These are phyloP conservation scores for Eucriotettix oculatus DNA, from an alignment of 2,888 invertebrate species.

Conservation along the genomic window DNA sequence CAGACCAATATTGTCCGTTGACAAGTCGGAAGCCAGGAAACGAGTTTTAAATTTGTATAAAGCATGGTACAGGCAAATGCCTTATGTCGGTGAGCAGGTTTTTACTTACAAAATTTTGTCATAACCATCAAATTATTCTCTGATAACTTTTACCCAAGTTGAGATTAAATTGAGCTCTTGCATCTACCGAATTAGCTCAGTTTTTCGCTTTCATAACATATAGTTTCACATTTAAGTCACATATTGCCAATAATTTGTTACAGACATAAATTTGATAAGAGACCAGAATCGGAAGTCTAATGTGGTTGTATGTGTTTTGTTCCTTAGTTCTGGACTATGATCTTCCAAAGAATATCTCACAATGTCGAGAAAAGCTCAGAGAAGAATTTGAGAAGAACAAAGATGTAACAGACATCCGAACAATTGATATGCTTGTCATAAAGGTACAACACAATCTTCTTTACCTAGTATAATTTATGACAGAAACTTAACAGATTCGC, in stretches of 20 bases:
- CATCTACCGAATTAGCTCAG: too few species aligned
- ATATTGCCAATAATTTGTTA: not conserved
- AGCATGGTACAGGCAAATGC: constrained; percentile 87
- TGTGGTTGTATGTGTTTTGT: too few species aligned
- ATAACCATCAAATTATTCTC: too few species aligned
- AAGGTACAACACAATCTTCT: constrained; percentile 42
- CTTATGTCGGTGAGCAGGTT: constrained; percentile 57
- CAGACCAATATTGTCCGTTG: constrained; percentile 70
- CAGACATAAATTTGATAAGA: too few species aligned
- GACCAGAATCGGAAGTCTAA: too few species aligned
- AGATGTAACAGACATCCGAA: constrained; percentile 65
- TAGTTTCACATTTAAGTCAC: too few species aligned
- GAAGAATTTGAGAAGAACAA: constrained; percentile 63
- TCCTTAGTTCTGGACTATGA: constrained; percentile 65
- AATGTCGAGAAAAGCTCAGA: constrained; percentile 54
- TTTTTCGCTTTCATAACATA: too few species aligned
- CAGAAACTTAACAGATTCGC: too few species aligned
- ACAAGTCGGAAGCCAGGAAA: constrained; percentile 56
- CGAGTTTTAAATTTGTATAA: constrained; percentile 79
- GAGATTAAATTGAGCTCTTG: too few species aligned
- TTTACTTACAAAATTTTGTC: too few species aligned
- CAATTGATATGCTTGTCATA: constrained; percentile 80
- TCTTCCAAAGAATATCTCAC: constrained; percentile 54
- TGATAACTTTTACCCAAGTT: too few species aligned
- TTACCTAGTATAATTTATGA: too few species aligned